Evolutionary conservation across 1,140 invertebrate genomes (phyloP).

Genomic region (Trichoplusia ni): DNA sequence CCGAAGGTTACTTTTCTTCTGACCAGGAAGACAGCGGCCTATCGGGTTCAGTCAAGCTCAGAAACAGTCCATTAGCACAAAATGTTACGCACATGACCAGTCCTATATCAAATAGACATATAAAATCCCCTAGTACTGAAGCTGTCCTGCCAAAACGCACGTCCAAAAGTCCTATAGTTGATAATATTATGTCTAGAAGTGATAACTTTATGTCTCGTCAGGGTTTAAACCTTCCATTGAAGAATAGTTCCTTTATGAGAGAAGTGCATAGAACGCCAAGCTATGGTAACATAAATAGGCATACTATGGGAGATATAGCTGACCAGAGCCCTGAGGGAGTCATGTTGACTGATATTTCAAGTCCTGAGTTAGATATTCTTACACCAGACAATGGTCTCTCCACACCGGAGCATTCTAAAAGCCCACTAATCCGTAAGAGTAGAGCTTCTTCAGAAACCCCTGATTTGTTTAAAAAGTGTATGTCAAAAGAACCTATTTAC

Average conservation of each 20-base stretch:
- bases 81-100: conserved; percentile 53
- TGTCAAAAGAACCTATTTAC: conserved; percentile 63
- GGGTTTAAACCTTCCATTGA: conserved; percentile 79
- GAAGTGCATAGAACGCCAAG: conserved; percentile 68
- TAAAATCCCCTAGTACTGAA: conserved; percentile 64
- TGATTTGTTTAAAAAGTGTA: conserved; percentile 73
- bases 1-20: conserved; percentile 86
- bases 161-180: conserved; percentile 80
- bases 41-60: conserved; percentile 66
- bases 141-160: conserved; percentile 60
- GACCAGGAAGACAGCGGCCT: conserved; percentile 83
- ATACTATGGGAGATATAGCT: conserved; percentile 70
- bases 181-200: conserved; percentile 80
- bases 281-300: conserved; percentile 63
- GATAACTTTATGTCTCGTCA: conserved; percentile 72
- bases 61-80: conserved; percentile 66
- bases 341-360: conserved; percentile 81
- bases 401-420: conserved; percentile 67
- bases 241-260: conserved; percentile 77
- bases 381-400: conserved; percentile 80
- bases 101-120: conserved; percentile 56
- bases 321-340: conserved; percentile 79
- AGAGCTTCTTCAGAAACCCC: conserved; percentile 68
- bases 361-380: conserved; percentile 83
- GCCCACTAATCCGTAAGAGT: conserved; percentile 58